A percentile compares a stretch with the other conserved stretches of the same genome.
Evolutionary conservation across 2,888 invertebrate genomes (phyloP).

Genomic region (Temnothorax rugatulus): DNA sequence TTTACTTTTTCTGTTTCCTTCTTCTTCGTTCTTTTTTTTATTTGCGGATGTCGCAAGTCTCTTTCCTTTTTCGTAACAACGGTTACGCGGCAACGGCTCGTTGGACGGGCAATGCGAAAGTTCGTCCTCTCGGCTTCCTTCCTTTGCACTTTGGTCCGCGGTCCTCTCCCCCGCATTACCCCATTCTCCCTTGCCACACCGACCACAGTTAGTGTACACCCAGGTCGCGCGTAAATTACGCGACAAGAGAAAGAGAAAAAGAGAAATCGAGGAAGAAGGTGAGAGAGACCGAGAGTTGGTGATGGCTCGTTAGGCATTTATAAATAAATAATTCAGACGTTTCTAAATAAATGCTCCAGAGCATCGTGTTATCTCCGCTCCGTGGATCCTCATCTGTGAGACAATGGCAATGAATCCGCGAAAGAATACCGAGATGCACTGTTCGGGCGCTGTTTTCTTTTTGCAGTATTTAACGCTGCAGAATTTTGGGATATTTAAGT

Average conservation of each 20-base stretch:
- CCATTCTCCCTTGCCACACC: conserved; percentile 32
- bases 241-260: conserved; percentile 51
- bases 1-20: conserved; percentile 28
- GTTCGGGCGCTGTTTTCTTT: background rate
- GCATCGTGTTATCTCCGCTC: conserved; percentile 36
- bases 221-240: conserved; percentile 73
- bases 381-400: conserved; percentile 11
- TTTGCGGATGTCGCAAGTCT: conserved; percentile 37
- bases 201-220: conserved; percentile 61
- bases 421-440: conserved; percentile 34
- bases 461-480: conserved; percentile 10
- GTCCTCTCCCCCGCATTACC: conserved; percentile 43
- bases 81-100: conserved; percentile 57
- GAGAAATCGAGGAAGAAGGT: conserved; percentile 32
- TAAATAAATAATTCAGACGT: conserved; percentile 79
- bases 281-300: conserved; percentile 56
- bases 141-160: conserved; percentile 52
- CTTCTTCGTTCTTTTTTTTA: conserved; percentile 37
- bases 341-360: conserved; percentile 73
- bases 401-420: conserved; percentile 30
- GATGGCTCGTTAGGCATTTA: conserved; percentile 78
- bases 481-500: conserved; percentile 18
- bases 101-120: conserved; percentile 63
- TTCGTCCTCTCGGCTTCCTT: conserved; percentile 66
- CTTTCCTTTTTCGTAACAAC: conserved; percentile 52